These are phyloP conservation scores for Rhinolophus sinicus DNA, from an alignment of 2,113 vertebrate genomes.

Conservation along the genomic window DNA sequence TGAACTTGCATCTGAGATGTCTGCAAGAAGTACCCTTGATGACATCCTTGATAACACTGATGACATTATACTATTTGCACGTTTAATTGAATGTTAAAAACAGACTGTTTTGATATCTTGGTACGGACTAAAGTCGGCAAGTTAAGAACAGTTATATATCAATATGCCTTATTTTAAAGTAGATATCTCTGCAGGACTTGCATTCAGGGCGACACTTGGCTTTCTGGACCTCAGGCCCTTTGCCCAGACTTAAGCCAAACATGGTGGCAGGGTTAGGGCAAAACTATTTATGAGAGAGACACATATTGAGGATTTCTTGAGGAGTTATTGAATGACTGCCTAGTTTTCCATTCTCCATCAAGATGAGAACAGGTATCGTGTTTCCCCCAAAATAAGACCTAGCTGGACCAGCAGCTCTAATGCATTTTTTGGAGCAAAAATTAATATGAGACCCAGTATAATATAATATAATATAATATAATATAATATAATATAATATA, in stretches of 20 bases:
- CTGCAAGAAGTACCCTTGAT: neutral
- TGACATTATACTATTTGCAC: neutral
- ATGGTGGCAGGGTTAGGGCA: rapidly evolving
- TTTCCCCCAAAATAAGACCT: too few relatives aligned
- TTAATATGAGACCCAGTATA: too few relatives aligned
- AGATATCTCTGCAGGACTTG: neutral
- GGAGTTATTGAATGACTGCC: neutral
- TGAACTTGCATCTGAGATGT: neutral
- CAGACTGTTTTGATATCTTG: neutral
- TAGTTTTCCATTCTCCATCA: neutral
- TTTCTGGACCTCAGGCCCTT: neutral
- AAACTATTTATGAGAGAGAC: neutral
- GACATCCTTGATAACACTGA: neutral
- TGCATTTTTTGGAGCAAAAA: too few relatives aligned
- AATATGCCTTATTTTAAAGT: neutral
- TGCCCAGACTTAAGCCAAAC: neutral
- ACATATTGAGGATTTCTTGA: neutral
- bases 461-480: too few relatives aligned
- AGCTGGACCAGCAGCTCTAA: too few relatives aligned
- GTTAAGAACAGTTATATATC: neutral
- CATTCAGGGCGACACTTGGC: neutral
- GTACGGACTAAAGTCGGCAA: neutral
- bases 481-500: too few relatives aligned
- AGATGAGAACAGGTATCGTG: neutral
- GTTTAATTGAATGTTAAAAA: neutral